Evolutionary conservation across 2,888 invertebrate genomes (phyloP).

Genomic region (Ophion obscuratus): DNA sequence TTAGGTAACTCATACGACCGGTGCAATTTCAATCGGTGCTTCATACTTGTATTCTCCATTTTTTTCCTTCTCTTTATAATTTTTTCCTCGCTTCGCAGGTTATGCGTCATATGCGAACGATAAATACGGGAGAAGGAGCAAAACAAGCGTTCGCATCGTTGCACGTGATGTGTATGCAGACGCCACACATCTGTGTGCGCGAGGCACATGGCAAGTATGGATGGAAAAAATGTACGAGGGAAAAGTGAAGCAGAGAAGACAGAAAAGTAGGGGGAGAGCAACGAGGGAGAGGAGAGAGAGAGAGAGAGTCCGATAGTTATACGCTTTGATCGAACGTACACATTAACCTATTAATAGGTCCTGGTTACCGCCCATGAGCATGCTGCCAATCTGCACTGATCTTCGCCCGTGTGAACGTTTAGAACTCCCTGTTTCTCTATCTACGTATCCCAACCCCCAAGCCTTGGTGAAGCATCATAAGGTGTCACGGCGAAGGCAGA

Average conservation of each 20-base stretch:
- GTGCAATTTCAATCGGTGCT: conserved; percentile 43
- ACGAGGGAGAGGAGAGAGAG: background rate
- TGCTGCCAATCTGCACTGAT: conserved; percentile 45
- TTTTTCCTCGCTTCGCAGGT: conserved; percentile 54
- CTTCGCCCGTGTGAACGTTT: conserved; percentile 60
- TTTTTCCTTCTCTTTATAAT: conserved; percentile 22
- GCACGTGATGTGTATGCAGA: conserved; percentile 28
- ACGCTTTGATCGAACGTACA: conserved; percentile 69
- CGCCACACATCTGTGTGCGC: conserved; percentile 30
- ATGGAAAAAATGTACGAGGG: conserved; percentile 35
- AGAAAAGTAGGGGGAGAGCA: conserved; percentile 14
- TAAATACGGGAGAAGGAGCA: conserved; percentile 1
- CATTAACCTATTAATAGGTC: conserved; percentile 70
- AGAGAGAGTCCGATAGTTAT: conserved; percentile 51
- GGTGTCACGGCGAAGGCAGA: background rate
- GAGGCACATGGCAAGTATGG: conserved; percentile 52
- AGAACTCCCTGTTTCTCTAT: conserved; percentile 33
- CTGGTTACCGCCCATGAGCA: conserved; percentile 65
- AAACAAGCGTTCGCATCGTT: conserved; percentile 40
- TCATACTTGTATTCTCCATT: conserved; percentile 36
- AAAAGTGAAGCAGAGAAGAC: conserved; percentile 4
- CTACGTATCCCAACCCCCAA: background rate
- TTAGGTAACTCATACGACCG: conserved; percentile 36
- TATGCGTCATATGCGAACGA: conserved; percentile 26
- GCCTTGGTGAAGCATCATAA: background rate